Evolutionary conservation across 2,797 vertebrate genomes (phyloP).

Genomic region (Trematomus bernacchii): DNA sequence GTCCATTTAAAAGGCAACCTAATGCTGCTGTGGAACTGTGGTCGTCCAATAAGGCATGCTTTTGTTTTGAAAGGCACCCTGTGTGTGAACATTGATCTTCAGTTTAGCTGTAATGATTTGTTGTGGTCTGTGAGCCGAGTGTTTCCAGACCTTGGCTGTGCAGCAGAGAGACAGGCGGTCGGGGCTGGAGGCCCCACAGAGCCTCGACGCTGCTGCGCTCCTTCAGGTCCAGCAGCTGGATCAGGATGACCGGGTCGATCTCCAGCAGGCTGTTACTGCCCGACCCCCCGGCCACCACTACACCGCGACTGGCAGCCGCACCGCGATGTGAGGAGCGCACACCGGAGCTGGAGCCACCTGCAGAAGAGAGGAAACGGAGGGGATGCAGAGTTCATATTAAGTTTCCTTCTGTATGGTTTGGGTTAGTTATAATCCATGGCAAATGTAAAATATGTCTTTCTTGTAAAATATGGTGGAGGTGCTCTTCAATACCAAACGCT

Average conservation of each 20-base stretch:
- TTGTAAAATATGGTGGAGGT: neutral
- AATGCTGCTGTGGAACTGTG: neutral
- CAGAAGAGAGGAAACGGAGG: neutral
- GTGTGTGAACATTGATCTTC: slow-evolving; percentile 17
- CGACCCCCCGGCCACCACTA: slow-evolving; percentile 62
- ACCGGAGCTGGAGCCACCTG: slow-evolving; percentile 78
- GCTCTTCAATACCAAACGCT: neutral
- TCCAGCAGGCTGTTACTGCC: slow-evolving; percentile 89
- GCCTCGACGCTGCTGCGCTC: slow-evolving; percentile 94
- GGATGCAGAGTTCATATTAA: too few species aligned
- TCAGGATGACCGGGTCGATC: slow-evolving; percentile 96
- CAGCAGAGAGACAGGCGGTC: slow-evolving; percentile 91
- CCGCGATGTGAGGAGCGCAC: slow-evolving; percentile 83
- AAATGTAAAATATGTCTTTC: neutral
- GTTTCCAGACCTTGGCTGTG: slow-evolving; percentile 89
- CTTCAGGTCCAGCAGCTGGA: slow-evolving; percentile 96
- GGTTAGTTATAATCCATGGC: neutral
- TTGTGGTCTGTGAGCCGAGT: neutral
- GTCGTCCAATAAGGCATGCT: neutral
- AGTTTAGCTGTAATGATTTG: slow-evolving; percentile 24
- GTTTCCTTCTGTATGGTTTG: neutral
- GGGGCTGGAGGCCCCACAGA: slow-evolving; percentile 96
- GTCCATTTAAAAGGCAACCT: neutral
- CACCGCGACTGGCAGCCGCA: slow-evolving; percentile 53
- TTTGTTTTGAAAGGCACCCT: neutral